Base-by-base conservation (phyloP, 2,888 invertebrate genomes). In the Agonum fuliginosum region DNA sequence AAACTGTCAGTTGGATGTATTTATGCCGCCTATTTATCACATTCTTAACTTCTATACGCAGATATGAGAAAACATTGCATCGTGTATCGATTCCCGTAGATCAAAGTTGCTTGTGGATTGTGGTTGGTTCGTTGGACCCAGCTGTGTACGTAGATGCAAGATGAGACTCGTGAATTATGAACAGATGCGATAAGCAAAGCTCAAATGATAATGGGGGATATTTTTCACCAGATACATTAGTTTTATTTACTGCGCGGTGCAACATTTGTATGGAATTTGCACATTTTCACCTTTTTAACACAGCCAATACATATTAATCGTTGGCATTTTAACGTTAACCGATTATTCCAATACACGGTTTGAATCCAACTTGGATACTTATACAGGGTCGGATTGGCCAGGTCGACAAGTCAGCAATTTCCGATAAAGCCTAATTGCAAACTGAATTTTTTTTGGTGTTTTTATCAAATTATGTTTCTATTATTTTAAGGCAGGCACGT, bases 61-160 rank as follows among this genome's bases (percentile, higher is more conserved):
- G 20, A 54, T 54, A 54, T 24, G 54, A 46, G 54, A 54, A 54
- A 54, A n/a, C 54, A 54, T 54, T 34, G 17, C 71, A 30, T 71
- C 65, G 71, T 34, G 71, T 70, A 70, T 70, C 70, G 70, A 70
- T 69, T 22, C 69, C n/a, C 69, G 22, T 69, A 41, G 69, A 69
- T 70, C 70, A 70, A 70, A 22, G 70, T 22, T 46, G 70, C 43
- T 24, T 24, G 62, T 62, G 27, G 62, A 5, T 17, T 41, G 10
- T 4, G n/a, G 27, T 6, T 27, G 6, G 12, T 6, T 6, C 6
- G 5, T 4, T 4, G 12, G 19, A 46, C 12, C 70, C 70, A 70
- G 70, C 70, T 70, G 70, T 14, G 24, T 27, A 20, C 20, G 12
- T 58, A n/a, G 6, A 17, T n/a, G 8, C 46, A 37, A 37, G 37